Conservation (phyloP, 2,797 vertebrate species). For the Tiaroga cobitis region DNA sequence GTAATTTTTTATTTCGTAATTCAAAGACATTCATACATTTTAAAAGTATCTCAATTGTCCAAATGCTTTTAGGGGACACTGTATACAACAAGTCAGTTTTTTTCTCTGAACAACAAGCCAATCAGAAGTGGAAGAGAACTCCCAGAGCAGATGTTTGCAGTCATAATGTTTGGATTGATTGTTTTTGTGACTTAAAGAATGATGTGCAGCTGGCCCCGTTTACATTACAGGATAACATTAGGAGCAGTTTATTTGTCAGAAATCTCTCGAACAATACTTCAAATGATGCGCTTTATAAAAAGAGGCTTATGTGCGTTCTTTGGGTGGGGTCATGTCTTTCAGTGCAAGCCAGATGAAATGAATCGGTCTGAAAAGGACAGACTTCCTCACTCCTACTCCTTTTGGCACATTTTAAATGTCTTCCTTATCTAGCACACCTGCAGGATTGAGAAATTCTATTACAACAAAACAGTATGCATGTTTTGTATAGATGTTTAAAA, state of each 20-base stretch:
- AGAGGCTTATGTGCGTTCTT: background rate
- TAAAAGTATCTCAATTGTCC: background rate
- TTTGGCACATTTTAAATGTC: background rate
- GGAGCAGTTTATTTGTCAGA: constrained; percentile 29
- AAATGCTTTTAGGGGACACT: constrained; percentile 4
- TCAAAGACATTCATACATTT: background rate
- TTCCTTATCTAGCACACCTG: constrained; percentile 11
- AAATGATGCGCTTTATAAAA: constrained; percentile 23
- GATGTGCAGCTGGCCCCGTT: constrained; percentile 72
- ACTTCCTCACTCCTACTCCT: constrained; percentile 5
- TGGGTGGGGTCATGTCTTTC: constrained; percentile 25
- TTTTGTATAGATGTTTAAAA: background rate
- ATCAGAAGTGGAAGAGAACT: constrained; percentile 18
- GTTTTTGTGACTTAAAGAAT: constrained; percentile 73
- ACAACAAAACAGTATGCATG: background rate
- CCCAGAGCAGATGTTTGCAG: constrained; percentile 70
- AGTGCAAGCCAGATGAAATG: background rate
- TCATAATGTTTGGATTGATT: constrained; percentile 72
- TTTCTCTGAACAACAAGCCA: background rate
- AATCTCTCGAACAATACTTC: constrained; percentile 38
- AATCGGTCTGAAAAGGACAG: background rate
- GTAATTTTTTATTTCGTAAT: constrained; percentile 9
- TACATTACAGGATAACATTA: constrained; percentile 63
- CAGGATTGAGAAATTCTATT: background rate
- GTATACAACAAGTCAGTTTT: constrained; percentile 15